A percentile compares a stretch with the other conserved stretches of the same genome.
Evolutionary conservation across 2,888 invertebrate genomes (phyloP).

Genomic region (Synanthedon andrenaeformis): DNA sequence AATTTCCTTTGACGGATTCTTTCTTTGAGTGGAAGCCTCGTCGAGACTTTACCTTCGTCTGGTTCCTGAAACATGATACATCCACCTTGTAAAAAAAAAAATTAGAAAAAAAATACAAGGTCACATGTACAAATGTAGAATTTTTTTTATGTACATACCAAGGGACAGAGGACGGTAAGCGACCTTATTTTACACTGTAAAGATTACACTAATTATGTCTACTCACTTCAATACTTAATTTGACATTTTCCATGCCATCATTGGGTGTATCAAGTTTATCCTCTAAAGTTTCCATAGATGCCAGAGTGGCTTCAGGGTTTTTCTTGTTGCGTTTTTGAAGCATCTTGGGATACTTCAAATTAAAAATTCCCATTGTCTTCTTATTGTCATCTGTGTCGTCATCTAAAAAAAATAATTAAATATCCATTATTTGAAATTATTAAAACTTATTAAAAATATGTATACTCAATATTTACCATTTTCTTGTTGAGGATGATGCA

Average conservation of each 20-base stretch:
- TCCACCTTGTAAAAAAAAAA: not conserved
- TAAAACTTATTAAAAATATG: not conserved
- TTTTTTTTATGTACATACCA: too few species aligned
- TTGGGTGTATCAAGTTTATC: constrained; percentile 78
- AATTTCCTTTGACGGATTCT: constrained; percentile 75
- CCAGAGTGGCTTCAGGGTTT: constrained; percentile 77
- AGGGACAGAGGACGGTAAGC: too few species aligned
- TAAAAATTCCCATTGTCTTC: constrained; percentile 23
- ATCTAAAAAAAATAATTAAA: constrained; percentile 2
- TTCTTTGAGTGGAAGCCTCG: constrained; percentile 66
- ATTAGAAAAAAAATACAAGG: not conserved
- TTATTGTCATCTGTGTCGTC: constrained; percentile 4
- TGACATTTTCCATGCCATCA: constrained; percentile 81
- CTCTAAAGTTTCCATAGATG: constrained; percentile 85
- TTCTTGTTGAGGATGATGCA: constrained; percentile 43
- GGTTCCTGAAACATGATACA: constrained; percentile 44
- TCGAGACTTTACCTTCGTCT: constrained; percentile 65
- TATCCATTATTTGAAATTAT: not conserved
- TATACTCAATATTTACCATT: constrained; percentile 22
- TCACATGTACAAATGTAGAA: too few species aligned
- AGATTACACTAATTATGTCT: not conserved
- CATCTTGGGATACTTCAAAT: constrained; percentile 58
- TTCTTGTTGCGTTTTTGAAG: constrained; percentile 69
- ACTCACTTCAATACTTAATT: constrained; percentile 70
- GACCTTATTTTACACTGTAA: too few species aligned